Percentiles rank a stretch among this genome's conserved stretches.
phyloP scores from a whole-genome alignment of 1,140 invertebrate genomes.

The Euwallacea fornicatus region DNA sequence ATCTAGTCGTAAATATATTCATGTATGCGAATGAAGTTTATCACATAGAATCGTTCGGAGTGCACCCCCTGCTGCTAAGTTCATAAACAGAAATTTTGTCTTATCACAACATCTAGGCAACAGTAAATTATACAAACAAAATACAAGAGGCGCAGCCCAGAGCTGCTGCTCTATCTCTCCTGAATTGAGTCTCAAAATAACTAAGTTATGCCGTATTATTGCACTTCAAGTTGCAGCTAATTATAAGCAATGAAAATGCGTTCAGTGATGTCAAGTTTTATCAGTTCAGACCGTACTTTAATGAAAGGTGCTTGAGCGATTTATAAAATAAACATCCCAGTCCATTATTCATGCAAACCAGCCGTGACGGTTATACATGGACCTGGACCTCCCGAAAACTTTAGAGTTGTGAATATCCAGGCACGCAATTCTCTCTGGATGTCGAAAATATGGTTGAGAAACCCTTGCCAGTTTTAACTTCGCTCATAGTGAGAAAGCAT shows the following conservation, averaged over 20 bases:
- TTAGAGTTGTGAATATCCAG: background rate
- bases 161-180: background rate
- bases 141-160: background rate
- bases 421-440: no score
- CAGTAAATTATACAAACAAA: conserved; percentile 11
- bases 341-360: conserved; percentile 4
- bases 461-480: no score
- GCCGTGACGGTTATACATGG: background rate
- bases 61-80: conserved; percentile 8
- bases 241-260: no score
- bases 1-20: conserved; percentile 11
- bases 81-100: conserved; percentile 14
- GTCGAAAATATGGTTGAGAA: no score
- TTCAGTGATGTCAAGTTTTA: no score
- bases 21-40: conserved; percentile 20
- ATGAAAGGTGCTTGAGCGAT: background rate
- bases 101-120: conserved; percentile 1
- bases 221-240: no score
- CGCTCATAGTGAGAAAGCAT: no score
- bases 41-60: conserved; percentile 10
- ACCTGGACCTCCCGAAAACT: background rate
- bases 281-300: background rate
- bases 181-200: no score
- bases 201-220: no score
- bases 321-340: background rate